These are phyloP conservation scores for Cotesia glomerata DNA, from an alignment of 1,140 invertebrate species.

Conservation along the genomic window DNA sequence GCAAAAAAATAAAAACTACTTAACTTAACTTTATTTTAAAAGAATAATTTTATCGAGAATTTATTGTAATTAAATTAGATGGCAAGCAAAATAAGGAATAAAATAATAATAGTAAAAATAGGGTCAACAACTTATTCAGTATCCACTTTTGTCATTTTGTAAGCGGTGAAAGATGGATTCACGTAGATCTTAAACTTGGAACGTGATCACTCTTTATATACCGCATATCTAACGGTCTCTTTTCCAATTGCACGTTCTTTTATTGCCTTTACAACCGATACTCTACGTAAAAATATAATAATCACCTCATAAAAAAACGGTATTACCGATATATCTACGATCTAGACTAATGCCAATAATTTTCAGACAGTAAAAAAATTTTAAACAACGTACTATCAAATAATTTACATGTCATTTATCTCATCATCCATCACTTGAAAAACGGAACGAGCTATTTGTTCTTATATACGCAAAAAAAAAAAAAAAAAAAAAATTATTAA, in stretches of 20 bases:
- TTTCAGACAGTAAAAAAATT: too few species aligned
- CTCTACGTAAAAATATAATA: not conserved
- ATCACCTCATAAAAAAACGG: not conserved
- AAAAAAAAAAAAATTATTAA: too few species aligned
- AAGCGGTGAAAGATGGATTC: not conserved
- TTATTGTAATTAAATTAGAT: not conserved
- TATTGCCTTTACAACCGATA: not conserved
- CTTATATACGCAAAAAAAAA: too few species aligned
- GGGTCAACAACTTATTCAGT: slow-evolving; percentile 17
- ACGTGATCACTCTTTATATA: not conserved
- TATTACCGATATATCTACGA: not conserved
- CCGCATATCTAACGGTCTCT: slow-evolving; percentile 10
- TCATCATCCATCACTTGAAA: too few species aligned
- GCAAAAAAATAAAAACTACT: not conserved
- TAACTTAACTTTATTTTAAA: not conserved
- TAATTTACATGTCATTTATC: too few species aligned
- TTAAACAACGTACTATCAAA: too few species aligned
- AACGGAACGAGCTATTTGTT: too few species aligned
- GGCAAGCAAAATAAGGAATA: not conserved
- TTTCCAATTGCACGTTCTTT: slow-evolving; percentile 1
- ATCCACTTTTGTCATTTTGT: slow-evolving; percentile 9
- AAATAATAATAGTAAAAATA: not conserved
- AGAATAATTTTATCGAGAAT: not conserved
- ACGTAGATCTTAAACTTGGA: slow-evolving; percentile 6
- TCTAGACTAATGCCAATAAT: too few species aligned